These are phyloP conservation scores for Pseudopodoces humilis DNA, from an alignment of 2,113 vertebrate species.

Conservation along the genomic window DNA sequence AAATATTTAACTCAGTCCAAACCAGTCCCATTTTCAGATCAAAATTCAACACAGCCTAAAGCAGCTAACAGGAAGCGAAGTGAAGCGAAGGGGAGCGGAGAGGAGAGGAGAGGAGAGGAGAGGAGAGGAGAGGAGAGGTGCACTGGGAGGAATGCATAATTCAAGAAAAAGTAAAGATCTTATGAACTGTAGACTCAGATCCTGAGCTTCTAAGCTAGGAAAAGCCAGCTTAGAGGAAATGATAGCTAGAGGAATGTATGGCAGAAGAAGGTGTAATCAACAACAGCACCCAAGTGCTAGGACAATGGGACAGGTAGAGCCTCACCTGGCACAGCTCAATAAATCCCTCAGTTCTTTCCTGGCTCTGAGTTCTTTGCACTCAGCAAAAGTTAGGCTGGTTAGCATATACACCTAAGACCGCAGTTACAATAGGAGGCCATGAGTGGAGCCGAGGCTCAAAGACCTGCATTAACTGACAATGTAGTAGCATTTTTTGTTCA, in stretches of 20 bases:
- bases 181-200: neutral
- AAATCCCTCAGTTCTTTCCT: neutral
- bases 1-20: neutral
- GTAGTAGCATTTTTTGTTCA: neutral
- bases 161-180: neutral
- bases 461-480: neutral
- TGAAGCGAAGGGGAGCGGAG: neutral
- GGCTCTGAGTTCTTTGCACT: neutral
- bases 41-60: neutral
- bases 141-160: neutral
- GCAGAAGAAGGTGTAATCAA: neutral
- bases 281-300: neutral
- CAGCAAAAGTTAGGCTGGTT: neutral
- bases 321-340: neutral
- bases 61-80: neutral
- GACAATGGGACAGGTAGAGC: neutral
- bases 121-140: neutral
- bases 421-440: fast-evolving
- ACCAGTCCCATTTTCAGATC: neutral
- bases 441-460: neutral
- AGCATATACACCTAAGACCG: neutral
- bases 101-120: neutral
- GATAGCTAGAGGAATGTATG: neutral
- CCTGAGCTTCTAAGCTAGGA: neutral
- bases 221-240: neutral